Evolutionary conservation across 2,797 vertebrate species (phyloP).

Genomic region (Holocentrus rufus): DNA sequence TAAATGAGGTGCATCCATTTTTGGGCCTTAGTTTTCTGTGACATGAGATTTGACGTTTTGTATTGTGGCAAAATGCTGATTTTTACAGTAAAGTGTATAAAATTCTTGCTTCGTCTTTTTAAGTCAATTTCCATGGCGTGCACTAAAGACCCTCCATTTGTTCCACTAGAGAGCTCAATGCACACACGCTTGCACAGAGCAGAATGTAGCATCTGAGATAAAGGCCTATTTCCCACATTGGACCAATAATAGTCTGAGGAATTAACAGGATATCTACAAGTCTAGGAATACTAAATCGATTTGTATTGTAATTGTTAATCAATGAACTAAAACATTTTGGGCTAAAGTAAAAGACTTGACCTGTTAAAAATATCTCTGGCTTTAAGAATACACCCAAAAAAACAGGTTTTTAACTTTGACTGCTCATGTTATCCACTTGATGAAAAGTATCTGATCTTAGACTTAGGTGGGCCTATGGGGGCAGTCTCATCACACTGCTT

Average conservation of each 20-base stretch:
- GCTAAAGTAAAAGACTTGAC: constrained; percentile 20
- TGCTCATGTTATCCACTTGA: constrained; percentile 35
- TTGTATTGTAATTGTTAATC: not conserved
- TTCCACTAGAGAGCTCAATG: not conserved
- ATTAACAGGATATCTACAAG: too few species aligned
- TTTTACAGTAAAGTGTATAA: too few species aligned
- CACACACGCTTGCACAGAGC: too few species aligned
- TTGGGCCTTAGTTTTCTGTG: not conserved
- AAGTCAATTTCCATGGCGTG: not conserved
- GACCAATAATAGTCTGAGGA: too few species aligned
- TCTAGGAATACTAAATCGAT: constrained; percentile 5
- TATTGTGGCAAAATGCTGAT: too few species aligned
- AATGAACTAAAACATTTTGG: constrained; percentile 6
- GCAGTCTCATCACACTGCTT: constrained; percentile 73
- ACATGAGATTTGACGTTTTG: not conserved
- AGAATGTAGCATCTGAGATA: too few species aligned
- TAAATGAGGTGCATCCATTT: constrained; percentile 2
- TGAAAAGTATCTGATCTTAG: constrained; percentile 36
- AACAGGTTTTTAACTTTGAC: not conserved
- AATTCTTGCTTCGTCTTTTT: not conserved
- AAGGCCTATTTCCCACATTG: too few species aligned
- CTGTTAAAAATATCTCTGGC: not conserved
- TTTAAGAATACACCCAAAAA: constrained; percentile 8
- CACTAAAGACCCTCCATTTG: not conserved
- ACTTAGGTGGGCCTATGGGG: constrained; percentile 56